Percentiles rank a stretch among this genome's conserved stretches.
phyloP scores from a whole-genome alignment of 1,140 invertebrate genomes.

The Coptotermes formosanus region DNA sequence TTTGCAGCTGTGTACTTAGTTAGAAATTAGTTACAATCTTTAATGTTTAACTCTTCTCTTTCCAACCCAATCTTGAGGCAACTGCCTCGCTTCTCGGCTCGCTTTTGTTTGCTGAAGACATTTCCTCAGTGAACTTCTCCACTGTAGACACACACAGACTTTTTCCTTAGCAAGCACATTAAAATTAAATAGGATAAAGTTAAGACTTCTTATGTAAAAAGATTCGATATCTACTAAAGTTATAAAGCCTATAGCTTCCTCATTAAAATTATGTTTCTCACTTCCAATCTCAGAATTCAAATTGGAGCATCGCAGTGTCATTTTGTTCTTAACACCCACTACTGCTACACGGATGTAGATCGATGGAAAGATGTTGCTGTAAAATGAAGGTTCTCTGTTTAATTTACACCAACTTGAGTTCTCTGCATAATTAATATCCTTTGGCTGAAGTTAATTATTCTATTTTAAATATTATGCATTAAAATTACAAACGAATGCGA shows the following conservation, averaged over 20 bases:
- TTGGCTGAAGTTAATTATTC: no score
- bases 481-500: no score
- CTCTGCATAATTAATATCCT: no score
- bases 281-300: not conserved
- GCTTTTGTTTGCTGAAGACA: slow-evolving; percentile 7
- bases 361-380: no score
- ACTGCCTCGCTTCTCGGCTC: not conserved
- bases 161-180: slow-evolving; percentile 9
- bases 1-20: not conserved
- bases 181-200: slow-evolving; percentile 20
- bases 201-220: slow-evolving; percentile 3
- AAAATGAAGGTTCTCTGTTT: no score
- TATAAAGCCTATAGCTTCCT: not conserved
- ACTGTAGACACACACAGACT: not conserved
- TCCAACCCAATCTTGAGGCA: not conserved
- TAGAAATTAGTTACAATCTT: not conserved
- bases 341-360: no score
- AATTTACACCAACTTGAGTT: no score
- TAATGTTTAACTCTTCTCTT: not conserved
- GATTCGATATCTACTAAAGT: slow-evolving; percentile 13
- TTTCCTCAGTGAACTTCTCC: slow-evolving; percentile 7
- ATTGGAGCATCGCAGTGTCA: no score
- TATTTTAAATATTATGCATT: no score
- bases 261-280: not conserved
- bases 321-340: no score